A percentile compares a stretch with the other conserved stretches of the same genome.
Evolutionary conservation across 2,888 invertebrate genomes (phyloP).

Genomic region (Pharmacophagus antenor): DNA sequence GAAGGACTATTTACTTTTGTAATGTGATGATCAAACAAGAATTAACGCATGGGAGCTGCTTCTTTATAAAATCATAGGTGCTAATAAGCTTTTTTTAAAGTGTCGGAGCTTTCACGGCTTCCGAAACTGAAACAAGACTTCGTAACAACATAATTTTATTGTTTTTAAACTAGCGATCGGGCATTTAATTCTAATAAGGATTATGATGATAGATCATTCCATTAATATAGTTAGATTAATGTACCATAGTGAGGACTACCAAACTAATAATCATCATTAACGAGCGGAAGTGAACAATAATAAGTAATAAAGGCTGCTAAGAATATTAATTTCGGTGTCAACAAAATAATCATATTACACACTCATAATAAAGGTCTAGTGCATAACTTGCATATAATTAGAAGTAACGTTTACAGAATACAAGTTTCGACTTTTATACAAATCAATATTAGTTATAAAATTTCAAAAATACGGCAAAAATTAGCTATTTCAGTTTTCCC

Average conservation of each 20-base stretch:
- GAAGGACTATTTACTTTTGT: too few species aligned
- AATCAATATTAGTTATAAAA: background rate
- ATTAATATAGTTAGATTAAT: too few species aligned
- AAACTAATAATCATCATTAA: constrained; percentile 8
- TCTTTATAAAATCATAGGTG: background rate
- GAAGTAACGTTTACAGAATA: background rate
- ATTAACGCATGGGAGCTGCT: too few species aligned
- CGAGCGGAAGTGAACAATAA: constrained; percentile 18
- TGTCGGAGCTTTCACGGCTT: background rate
- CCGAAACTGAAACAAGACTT: too few species aligned
- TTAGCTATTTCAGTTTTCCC: background rate
- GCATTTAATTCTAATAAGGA: background rate
- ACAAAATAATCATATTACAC: constrained; percentile 6
- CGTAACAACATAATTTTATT: too few species aligned
- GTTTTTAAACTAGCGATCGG: background rate
- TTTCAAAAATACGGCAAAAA: background rate
- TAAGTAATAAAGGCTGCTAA: constrained; percentile 10
- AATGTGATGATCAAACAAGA: too few species aligned
- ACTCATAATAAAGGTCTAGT: background rate
- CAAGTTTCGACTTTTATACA: background rate
- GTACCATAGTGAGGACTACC: background rate
- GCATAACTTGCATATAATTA: background rate
- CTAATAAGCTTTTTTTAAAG: background rate
- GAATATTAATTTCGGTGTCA: constrained; percentile 22
- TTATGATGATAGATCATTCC: too few species aligned